phyloP scores from a whole-genome alignment of 92 coral and sea anemone genomes.

The Plumapathes pennacea region DNA sequence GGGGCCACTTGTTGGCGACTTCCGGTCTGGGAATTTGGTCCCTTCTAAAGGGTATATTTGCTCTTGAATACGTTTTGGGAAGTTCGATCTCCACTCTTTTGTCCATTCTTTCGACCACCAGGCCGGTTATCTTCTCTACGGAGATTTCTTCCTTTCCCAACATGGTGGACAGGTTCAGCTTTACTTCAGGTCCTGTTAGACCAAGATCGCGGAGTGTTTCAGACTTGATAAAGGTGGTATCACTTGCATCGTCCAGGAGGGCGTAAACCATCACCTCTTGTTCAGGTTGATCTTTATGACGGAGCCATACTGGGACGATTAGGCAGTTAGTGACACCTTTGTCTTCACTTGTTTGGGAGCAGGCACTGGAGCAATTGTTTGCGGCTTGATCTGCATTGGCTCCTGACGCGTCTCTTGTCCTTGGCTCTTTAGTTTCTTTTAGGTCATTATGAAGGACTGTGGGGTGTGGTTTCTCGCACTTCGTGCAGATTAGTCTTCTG shows the following conservation, averaged over 20 bases:
- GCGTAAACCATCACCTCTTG: constrained; percentile 20
- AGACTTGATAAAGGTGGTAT: constrained; percentile 17
- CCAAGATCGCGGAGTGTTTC: constrained; percentile 6
- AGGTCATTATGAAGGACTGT: too few species aligned
- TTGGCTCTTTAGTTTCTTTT: too few species aligned
- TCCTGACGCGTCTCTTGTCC: too few species aligned
- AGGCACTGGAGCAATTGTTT: too few species aligned
- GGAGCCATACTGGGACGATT: constrained; percentile 21
- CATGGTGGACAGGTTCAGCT: constrained; percentile 10
- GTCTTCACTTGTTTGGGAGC: too few species aligned
- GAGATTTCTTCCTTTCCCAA: neutral
- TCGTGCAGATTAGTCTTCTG: constrained; percentile 6
- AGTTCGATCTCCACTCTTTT: neutral
- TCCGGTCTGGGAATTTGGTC: constrained; percentile 37
- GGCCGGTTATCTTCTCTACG: neutral
- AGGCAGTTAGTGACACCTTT: constrained; percentile 17
- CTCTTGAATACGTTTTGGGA: constrained; percentile 14
- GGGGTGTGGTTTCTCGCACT: constrained; percentile 13
- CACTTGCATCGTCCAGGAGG: constrained; percentile 24
- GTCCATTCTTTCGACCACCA: constrained; percentile 7
- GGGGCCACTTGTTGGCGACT: constrained; percentile 10
- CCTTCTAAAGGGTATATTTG: constrained; percentile 3
- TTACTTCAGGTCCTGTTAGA: constrained; percentile 2
- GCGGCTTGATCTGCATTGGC: too few species aligned
- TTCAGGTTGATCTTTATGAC: constrained; percentile 31